Evolutionary conservation across 2,888 invertebrate genomes (phyloP).

Genomic region (Agrenia bidenticulata): DNA sequence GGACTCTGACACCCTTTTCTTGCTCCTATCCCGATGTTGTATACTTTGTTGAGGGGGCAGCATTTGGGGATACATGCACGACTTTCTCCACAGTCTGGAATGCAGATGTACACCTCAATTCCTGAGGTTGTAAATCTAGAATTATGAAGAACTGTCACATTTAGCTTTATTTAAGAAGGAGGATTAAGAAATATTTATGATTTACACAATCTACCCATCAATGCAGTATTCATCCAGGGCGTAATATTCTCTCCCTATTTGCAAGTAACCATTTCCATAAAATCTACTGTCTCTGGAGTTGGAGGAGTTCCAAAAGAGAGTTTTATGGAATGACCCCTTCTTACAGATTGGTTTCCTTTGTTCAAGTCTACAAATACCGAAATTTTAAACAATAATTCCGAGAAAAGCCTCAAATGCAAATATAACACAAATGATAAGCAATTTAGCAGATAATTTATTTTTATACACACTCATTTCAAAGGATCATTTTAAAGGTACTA

Average conservation of each 20-base stretch:
- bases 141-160: too few species aligned
- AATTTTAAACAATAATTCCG: too few species aligned
- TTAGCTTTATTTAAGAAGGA: too few species aligned
- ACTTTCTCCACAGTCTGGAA: slow-evolving; percentile 26
- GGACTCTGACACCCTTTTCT: neutral
- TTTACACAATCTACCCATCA: slow-evolving; percentile 17
- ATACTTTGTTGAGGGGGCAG: slow-evolving; percentile 28
- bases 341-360: neutral
- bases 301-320: neutral
- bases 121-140: neutral
- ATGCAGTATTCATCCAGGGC: slow-evolving; percentile 43
- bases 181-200: too few species aligned
- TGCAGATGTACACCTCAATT: slow-evolving; percentile 16
- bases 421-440: too few species aligned
- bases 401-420: too few species aligned
- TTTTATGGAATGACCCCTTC: neutral
- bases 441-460: too few species aligned
- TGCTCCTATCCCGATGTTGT: neutral
- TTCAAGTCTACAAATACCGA: neutral
- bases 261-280: slow-evolving; percentile 37
- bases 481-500: slow-evolving; percentile 4
- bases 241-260: slow-evolving; percentile 19
- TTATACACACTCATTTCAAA: too few species aligned
- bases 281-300: slow-evolving; percentile 16
- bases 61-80: slow-evolving; percentile 40